These are phyloP conservation scores for Sigmodon hispidus DNA, from an alignment of 2,113 vertebrate species.

Conservation along the genomic window DNA sequence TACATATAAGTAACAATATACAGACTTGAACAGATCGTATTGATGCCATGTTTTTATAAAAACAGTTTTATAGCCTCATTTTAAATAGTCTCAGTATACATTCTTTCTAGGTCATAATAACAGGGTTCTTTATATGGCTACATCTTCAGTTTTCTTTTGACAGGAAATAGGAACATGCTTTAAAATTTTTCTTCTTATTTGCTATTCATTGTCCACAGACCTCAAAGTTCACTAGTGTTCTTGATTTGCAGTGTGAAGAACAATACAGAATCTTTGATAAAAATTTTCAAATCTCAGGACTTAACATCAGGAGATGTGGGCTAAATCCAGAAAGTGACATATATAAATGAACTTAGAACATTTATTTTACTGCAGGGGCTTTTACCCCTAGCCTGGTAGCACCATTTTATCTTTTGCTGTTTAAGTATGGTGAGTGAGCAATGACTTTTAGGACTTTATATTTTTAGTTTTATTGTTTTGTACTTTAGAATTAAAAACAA, in stretches of 20 bases:
- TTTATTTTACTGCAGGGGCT: neutral
- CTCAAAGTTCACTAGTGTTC: neutral
- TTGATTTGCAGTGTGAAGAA: neutral
- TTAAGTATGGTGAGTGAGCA: slow-evolving; percentile 1
- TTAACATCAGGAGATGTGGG: neutral
- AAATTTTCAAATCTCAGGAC: neutral
- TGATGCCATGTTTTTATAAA: neutral
- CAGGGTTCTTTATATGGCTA: neutral
- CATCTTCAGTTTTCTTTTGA: slow-evolving; percentile 34
- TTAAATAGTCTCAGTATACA: neutral
- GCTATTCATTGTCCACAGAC: neutral
- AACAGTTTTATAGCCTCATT: neutral
- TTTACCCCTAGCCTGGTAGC: neutral
- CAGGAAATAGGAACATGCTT: neutral
- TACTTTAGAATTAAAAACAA: slow-evolving; percentile 20
- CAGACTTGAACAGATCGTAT: neutral
- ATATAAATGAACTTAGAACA: neutral
- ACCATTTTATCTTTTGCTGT: neutral
- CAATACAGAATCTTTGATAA: neutral
- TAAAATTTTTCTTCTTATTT: slow-evolving; percentile 25
- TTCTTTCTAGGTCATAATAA: neutral
- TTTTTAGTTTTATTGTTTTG: slow-evolving; percentile 51
- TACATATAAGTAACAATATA: neutral
- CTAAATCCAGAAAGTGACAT: neutral
- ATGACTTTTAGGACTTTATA: slow-evolving; percentile 7